Evolutionary conservation across 2,888 invertebrate genomes (phyloP).

Genomic region (Labia minor): DNA sequence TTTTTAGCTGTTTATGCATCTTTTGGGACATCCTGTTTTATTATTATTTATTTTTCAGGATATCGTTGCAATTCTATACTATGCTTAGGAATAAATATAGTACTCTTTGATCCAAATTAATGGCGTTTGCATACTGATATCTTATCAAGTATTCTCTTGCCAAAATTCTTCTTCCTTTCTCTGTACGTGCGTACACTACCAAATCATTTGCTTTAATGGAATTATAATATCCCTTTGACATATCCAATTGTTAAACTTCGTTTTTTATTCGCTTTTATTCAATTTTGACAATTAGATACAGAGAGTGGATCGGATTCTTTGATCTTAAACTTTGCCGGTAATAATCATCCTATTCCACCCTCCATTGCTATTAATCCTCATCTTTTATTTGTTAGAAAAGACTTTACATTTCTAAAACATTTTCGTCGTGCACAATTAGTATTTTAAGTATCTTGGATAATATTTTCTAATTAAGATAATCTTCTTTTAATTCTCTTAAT

Average conservation of each 20-base stretch:
- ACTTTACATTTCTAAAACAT: no score
- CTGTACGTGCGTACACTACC: neutral
- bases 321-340: neutral
- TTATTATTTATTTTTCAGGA: neutral
- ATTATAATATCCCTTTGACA: slow-evolving; percentile 13
- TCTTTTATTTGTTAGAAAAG: no score
- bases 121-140: slow-evolving; percentile 7
- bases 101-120: slow-evolving; percentile 13
- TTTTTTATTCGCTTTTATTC: slow-evolving; percentile 3
- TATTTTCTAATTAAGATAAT: no score
- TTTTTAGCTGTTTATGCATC: neutral
- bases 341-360: neutral
- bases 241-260: neutral
- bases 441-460: no score
- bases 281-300: slow-evolving; percentile 7
- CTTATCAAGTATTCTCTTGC: slow-evolving; percentile 13
- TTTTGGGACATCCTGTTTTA: neutral
- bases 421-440: no score
- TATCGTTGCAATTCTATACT: neutral
- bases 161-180: slow-evolving; percentile 4
- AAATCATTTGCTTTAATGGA: slow-evolving; percentile 5
- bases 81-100: slow-evolving; percentile 5
- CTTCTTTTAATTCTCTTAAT: no score
- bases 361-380: no score
- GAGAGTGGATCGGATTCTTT: neutral